Evolutionary conservation across 2,888 invertebrate genomes (phyloP), one percentile per base, ranked within the genome.

Genomic region (Melitaea athalia): DNA sequence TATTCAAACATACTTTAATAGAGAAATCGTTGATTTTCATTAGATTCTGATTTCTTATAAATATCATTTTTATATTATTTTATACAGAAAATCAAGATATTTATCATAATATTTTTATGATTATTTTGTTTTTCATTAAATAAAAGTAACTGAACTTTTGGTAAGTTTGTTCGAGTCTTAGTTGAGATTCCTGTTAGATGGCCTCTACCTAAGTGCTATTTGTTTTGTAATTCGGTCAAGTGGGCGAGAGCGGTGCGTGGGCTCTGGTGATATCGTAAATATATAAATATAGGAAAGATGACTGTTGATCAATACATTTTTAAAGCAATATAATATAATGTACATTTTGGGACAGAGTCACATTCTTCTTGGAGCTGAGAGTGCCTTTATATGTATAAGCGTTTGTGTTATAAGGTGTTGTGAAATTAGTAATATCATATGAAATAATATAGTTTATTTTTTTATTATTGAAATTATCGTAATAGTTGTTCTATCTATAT

Each of bases 281-380:
- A 11, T 11, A 31, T 89, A 88, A 11, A 45, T 45, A 14, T 11
- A 12, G 14, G 11, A 45, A 6, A 10, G 8, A 45, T 11, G 45
- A 4, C 5, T 8, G 5, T 38, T 38, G 8, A 38, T 38, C 38
- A 38, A 7, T 38, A 38, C 8, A 33, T 33, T 38, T 38, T 38
- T 8, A 8, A 38, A 38, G 38, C 5, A 38, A 38, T 24, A 24
- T 24, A 38, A 38, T 24, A 24, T 24, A 24, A 24, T 24, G 24
- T 24, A 24, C 24, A 24, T 24, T 24, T 24, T 24, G 24, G 24
- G 24, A 24, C 24, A 24, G 24, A 24, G 24, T 24, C 24, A 24
- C 24, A 24, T 2, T 24, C 24, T 24, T 2, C 24, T 24, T 24
- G 1, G 24, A 24, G 24, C 24, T 24, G 24, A 24, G 24, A 24